Percentiles rank a stretch among this genome's conserved stretches.
Evolutionary conservation across 2,113 vertebrate species (phyloP).

Genomic region (Marmota flaviventris): DNA sequence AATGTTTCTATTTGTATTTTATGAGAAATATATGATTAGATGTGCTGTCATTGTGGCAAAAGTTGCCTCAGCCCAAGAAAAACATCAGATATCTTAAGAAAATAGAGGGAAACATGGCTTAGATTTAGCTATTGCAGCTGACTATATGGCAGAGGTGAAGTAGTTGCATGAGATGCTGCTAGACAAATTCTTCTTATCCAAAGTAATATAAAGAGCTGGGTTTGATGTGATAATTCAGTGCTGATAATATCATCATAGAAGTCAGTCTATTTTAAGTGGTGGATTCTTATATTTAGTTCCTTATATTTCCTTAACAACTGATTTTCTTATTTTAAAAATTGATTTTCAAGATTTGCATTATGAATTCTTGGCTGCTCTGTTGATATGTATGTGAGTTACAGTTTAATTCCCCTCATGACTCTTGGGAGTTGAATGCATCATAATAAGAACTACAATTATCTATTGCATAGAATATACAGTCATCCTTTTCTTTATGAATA

Average conservation of each 20-base stretch:
- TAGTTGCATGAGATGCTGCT: neutral
- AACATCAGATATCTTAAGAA: neutral
- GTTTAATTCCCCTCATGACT: slow-evolving; percentile 53
- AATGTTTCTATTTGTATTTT: slow-evolving; percentile 57
- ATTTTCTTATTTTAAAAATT: slow-evolving; percentile 59
- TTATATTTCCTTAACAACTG: slow-evolving; percentile 29
- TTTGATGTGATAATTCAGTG: neutral
- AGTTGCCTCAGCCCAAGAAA: neutral
- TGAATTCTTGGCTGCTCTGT: slow-evolving; percentile 26
- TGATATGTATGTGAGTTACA: neutral
- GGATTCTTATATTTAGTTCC: slow-evolving; percentile 49
- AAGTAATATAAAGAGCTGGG: neutral
- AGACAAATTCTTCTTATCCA: slow-evolving; percentile 20
- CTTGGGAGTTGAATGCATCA: neutral
- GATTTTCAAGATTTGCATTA: slow-evolving; percentile 24
- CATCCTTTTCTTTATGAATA: neutral
- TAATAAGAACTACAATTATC: neutral
- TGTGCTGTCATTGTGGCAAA: neutral
- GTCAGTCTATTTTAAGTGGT: neutral
- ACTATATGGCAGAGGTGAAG: neutral
- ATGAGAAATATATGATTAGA: slow-evolving; percentile 27
- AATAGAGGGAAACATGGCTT: slow-evolving; percentile 25
- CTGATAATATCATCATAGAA: neutral
- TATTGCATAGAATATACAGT: neutral
- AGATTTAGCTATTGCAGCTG: neutral